Evolutionary conservation across 2,113 vertebrate species (phyloP).

Genomic region (Varanus komodoensis): DNA sequence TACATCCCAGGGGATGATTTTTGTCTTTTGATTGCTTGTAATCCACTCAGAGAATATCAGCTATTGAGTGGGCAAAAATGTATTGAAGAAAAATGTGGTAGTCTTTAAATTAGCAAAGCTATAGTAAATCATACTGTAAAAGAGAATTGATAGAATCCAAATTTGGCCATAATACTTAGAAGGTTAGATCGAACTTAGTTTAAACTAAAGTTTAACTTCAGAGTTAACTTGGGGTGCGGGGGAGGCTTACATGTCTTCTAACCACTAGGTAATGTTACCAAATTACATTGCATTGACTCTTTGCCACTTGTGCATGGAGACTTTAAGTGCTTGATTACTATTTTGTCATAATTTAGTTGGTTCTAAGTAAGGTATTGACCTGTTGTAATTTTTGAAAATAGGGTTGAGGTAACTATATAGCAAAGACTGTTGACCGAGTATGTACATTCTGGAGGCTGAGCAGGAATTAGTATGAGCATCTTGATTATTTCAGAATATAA

Average conservation of each 20-base stretch:
- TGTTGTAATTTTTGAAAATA: not conserved
- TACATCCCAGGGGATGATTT: too few relatives aligned
- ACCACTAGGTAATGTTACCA: not conserved
- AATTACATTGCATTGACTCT: not conserved
- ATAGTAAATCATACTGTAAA: too few relatives aligned
- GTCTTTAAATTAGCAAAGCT: not conserved
- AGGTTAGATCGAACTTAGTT: not conserved
- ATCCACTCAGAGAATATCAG: too few relatives aligned
- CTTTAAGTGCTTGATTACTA: not conserved
- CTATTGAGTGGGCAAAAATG: too few relatives aligned
- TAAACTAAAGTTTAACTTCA: too few relatives aligned
- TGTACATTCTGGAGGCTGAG: not conserved
- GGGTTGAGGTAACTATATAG: not conserved
- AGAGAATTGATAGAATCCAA: not conserved
- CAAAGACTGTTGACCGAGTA: not conserved
- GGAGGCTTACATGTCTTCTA: not conserved
- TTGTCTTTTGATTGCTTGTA: too few relatives aligned
- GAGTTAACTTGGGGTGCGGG: not conserved
- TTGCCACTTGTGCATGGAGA: not conserved
- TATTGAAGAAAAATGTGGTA: not conserved
- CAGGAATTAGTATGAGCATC: not conserved
- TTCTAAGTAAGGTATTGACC: not conserved
- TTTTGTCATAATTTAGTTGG: not conserved
- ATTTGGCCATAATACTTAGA: not conserved
- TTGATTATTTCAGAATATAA: not conserved